Evolutionary conservation across 1,140 invertebrate genomes (phyloP).

Genomic region (Ips nitidus): DNA sequence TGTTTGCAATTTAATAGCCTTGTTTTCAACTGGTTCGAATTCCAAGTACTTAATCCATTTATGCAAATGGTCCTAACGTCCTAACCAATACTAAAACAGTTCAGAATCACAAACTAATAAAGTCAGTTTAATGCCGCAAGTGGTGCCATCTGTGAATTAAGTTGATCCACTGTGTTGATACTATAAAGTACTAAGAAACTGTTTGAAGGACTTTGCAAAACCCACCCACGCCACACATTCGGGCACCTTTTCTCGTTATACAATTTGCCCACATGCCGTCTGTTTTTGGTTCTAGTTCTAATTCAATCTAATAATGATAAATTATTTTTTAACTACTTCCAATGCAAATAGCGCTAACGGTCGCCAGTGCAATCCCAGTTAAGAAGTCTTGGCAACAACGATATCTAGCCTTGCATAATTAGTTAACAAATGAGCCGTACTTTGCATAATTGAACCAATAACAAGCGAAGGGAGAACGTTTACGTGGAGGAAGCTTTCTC

Average conservation of each 20-base stretch:
- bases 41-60: too few relatives aligned
- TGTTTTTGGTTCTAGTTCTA: not conserved
- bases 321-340: not conserved
- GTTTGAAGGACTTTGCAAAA: too few relatives aligned
- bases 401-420: conserved; percentile 10
- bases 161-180: too few relatives aligned
- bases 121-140: too few relatives aligned
- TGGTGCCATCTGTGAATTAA: too few relatives aligned
- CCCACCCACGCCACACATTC: not conserved
- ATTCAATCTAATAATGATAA: not conserved
- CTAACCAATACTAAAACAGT: too few relatives aligned
- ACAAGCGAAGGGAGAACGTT: not conserved
- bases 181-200: too few relatives aligned
- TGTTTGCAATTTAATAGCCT: too few relatives aligned
- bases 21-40: too few relatives aligned
- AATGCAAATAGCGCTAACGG: not conserved
- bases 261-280: not conserved
- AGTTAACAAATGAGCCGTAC: not conserved
- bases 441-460: not conserved
- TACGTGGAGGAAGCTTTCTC: not conserved
- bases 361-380: conserved; percentile 1
- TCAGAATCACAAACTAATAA: too few relatives aligned
- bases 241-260: not conserved
- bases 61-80: too few relatives aligned
- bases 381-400: conserved; percentile 8